phyloP scores from a whole-genome alignment of 2,888 invertebrate genomes.

The Panzeria rudis region DNA sequence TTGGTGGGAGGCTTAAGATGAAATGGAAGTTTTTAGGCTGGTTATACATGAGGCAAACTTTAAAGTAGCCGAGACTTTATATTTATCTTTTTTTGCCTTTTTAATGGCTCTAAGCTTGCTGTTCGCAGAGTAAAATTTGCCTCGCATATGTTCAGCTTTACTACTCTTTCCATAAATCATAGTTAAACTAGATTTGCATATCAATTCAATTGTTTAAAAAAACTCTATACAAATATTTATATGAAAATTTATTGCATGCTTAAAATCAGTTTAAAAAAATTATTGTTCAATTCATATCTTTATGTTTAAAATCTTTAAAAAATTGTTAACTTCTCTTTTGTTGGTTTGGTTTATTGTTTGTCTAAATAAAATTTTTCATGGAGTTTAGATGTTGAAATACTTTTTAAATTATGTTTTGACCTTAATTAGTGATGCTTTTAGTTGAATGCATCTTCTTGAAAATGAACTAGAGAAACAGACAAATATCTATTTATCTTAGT shows the following conservation, averaged over 20 bases:
- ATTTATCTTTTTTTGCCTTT: too few species aligned
- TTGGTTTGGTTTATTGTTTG: not conserved
- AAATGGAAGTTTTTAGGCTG: not conserved
- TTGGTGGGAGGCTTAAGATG: not conserved
- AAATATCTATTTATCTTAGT: conserved; percentile 49
- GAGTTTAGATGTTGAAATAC: conserved; percentile 47
- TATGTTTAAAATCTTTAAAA: conserved; percentile 40
- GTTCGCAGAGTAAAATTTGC: not conserved
- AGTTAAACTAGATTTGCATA: conserved; percentile 61
- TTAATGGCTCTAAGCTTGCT: too few species aligned
- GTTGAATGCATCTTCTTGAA: conserved; percentile 71
- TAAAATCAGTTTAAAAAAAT: conserved; percentile 34
- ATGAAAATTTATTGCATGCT: conserved; percentile 31
- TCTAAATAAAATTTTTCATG: conserved; percentile 38
- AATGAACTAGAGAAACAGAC: conserved; percentile 13
- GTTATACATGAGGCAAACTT: not conserved
- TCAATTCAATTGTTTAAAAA: conserved; percentile 27
- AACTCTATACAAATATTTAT: conserved; percentile 23
- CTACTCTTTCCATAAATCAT: conserved; percentile 5
- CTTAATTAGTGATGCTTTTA: conserved; percentile 75
- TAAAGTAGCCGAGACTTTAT: too few species aligned
- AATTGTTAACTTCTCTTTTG: conserved; percentile 1
- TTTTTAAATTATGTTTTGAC: conserved; percentile 74
- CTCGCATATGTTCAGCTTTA: not conserved
- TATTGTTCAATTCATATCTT: conserved; percentile 56